Percentiles rank a stretch among this genome's conserved stretches.
phyloP scores from a whole-genome alignment of 2,113 vertebrate species.

The Zosterops lateralis region DNA sequence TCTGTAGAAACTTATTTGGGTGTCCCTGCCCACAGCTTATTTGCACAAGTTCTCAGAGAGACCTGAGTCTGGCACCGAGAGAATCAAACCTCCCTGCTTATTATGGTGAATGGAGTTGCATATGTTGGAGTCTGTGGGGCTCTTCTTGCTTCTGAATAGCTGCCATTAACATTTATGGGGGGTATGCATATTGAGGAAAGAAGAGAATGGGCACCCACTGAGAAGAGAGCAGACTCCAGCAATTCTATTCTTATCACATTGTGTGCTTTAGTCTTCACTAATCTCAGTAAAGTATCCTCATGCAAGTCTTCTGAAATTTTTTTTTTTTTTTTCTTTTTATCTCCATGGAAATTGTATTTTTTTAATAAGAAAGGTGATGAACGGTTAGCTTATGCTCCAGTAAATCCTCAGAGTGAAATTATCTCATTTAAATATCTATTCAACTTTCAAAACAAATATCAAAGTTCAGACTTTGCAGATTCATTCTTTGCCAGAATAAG shows the following conservation, averaged over 20 bases:
- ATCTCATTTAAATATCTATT: conserved; percentile 39
- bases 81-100: conserved; percentile 18
- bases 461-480: background rate
- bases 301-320: conserved; percentile 19
- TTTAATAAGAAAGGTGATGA: conserved; percentile 11
- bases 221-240: conserved; percentile 49
- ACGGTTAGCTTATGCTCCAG: conserved; percentile 2
- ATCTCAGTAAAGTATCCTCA: conserved; percentile 65
- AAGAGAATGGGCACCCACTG: conserved; percentile 36
- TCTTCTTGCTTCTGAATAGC: conserved; percentile 60
- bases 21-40: background rate
- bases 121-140: conserved; percentile 58
- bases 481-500: background rate
- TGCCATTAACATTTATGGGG: conserved; percentile 67
- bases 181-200: conserved; percentile 58
- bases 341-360: conserved; percentile 44
- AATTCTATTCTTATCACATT: conserved; percentile 65
- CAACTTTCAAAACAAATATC: conserved; percentile 35
- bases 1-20: conserved; percentile 5
- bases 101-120: conserved; percentile 13
- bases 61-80: background rate
- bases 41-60: conserved; percentile 20
- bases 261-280: conserved; percentile 65
- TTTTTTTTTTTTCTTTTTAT: conserved; percentile 35
- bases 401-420: conserved; percentile 24